These are phyloP conservation scores for Sinocyclocheilus anophthalmus DNA, from an alignment of 2,113 vertebrate genomes.

Conservation along the genomic window DNA sequence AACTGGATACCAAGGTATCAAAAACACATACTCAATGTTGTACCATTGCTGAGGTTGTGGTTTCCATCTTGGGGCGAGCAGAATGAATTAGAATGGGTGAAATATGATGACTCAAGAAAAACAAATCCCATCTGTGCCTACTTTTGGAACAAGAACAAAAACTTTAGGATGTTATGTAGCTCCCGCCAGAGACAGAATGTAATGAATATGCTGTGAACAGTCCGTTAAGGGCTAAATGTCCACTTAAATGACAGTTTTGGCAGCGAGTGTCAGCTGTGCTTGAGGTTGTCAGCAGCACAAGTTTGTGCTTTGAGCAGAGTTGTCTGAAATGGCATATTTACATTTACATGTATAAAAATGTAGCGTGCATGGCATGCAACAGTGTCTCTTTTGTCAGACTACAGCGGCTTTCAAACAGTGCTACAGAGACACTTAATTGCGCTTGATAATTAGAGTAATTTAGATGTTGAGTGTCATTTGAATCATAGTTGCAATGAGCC, in stretches of 20 bases:
- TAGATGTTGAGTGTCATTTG: not conserved
- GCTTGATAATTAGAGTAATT: conserved; percentile 11
- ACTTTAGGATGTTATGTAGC: not conserved
- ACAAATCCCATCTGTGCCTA: not conserved
- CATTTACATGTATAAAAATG: not conserved
- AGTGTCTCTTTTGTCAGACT: not conserved
- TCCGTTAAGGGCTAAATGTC: conserved; percentile 4
- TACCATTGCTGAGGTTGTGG: conserved; percentile 11
- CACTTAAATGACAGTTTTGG: not conserved
- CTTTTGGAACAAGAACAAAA: conserved; percentile 10
- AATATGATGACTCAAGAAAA: conserved; percentile 24
- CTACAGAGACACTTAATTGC: not conserved
- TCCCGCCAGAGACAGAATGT: conserved; percentile 3
- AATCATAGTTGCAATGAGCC: conserved; percentile 1
- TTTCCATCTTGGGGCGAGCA: not conserved
- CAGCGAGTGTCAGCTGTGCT: not conserved
- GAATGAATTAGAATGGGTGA: conserved; percentile 13
- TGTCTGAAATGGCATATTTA: conserved; percentile 15
- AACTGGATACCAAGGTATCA: not conserved
- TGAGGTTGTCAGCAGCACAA: not conserved
- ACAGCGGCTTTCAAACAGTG: not conserved
- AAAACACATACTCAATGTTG: not conserved
- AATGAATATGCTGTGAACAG: conserved; percentile 9
- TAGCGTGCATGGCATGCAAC: not conserved
- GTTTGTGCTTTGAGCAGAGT: not conserved